Conservation (phyloP, 2,888 invertebrate genomes). For the Drosophila dives region DNA sequence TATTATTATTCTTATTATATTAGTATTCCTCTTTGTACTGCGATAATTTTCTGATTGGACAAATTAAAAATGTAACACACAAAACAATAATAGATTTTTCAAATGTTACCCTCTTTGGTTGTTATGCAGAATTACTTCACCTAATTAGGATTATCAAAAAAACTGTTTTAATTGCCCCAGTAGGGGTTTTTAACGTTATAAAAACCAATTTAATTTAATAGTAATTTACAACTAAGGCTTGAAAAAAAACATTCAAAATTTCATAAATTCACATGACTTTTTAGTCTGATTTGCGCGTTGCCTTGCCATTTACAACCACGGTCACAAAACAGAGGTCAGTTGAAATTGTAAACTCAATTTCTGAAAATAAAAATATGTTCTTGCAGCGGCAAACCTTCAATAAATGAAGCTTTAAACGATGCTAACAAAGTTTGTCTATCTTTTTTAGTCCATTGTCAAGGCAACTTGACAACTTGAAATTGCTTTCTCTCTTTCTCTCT, state of each 20-base stretch:
- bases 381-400: constrained; percentile 42
- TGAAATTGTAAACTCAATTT: constrained; percentile 47
- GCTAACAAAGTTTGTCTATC: constrained; percentile 47
- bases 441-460: constrained; percentile 57
- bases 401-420: constrained; percentile 14
- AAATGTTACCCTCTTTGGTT: background rate
- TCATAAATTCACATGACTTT: constrained; percentile 32
- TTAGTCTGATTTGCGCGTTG: constrained; percentile 23
- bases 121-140: constrained; percentile 48
- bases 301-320: constrained; percentile 35
- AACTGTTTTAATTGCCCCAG: constrained; percentile 55
- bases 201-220: background rate
- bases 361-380: constrained; percentile 1
- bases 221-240: background rate
- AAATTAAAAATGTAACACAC: background rate
- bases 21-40: background rate
- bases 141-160: constrained; percentile 48
- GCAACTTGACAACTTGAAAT: constrained; percentile 46
- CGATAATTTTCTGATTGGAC: background rate
- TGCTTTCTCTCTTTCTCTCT: background rate
- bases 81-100: background rate
- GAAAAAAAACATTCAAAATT: background rate
- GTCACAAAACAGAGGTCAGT: constrained; percentile 39
- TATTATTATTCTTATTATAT: background rate
- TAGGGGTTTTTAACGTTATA: background rate